Evolutionary conservation across 2,797 vertebrate genomes (phyloP).

Genomic region (Lindbergichthys nudifrons): DNA sequence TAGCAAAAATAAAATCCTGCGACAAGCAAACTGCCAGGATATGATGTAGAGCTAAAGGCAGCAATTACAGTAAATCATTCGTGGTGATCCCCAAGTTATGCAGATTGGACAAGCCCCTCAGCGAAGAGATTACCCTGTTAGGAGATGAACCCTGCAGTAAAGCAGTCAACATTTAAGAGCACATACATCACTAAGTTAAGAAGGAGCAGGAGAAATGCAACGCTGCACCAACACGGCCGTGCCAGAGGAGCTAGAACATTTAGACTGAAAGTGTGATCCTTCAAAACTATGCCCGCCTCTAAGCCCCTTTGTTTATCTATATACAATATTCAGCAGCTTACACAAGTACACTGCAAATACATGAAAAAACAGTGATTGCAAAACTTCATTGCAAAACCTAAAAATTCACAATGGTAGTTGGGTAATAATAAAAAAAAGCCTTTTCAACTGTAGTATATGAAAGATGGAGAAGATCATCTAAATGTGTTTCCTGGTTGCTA

Average conservation of each 20-base stretch:
- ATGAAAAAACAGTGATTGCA: not conserved
- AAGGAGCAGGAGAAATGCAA: conserved; percentile 31
- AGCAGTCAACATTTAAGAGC: conserved; percentile 58
- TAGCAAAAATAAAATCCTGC: conserved; percentile 33
- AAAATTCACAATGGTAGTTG: not conserved
- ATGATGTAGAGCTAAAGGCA: conserved; percentile 34
- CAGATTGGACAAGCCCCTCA: conserved; percentile 51
- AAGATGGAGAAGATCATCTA: not conserved
- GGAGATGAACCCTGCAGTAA: conserved; percentile 34
- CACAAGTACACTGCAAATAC: not conserved
- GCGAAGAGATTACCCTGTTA: conserved; percentile 42
- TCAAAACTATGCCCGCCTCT: not conserved
- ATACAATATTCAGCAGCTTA: not conserved
- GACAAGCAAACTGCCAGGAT: conserved; percentile 36
- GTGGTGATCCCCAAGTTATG: conserved; percentile 42
- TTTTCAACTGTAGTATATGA: not conserved
- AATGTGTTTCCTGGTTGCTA: not conserved
- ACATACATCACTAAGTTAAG: conserved; percentile 46
- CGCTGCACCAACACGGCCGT: conserved; percentile 3
- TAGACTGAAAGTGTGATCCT: not conserved
- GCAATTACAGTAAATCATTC: conserved; percentile 42
- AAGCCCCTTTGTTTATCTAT: not conserved
- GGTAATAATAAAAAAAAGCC: not conserved
- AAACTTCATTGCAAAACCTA: not conserved
- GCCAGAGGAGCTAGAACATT: not conserved